phyloP scores from a whole-genome alignment of 2,888 invertebrate species.

The Apeira syringaria region DNA sequence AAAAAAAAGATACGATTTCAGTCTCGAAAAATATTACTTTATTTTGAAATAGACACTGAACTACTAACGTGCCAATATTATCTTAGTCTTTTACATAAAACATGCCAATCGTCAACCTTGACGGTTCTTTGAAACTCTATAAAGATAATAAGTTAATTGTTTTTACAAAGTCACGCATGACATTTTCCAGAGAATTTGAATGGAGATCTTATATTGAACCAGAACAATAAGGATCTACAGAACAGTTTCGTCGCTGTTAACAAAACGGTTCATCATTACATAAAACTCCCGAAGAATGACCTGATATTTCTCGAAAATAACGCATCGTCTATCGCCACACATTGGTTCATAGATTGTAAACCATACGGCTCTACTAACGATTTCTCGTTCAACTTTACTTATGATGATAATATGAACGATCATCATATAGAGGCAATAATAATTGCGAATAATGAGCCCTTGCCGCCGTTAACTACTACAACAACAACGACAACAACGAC shows the following conservation, averaged over 20 bases:
- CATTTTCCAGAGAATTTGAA: conserved; percentile 84
- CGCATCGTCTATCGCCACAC: conserved; percentile 82
- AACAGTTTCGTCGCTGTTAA: conserved; percentile 86
- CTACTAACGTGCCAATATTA: too few relatives aligned
- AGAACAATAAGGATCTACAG: conserved; percentile 82
- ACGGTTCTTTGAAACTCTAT: conserved; percentile 3
- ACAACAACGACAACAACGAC: conserved; percentile 69
- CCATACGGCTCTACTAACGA: conserved; percentile 86
- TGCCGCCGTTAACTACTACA: conserved; percentile 77
- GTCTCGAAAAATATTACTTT: too few relatives aligned
- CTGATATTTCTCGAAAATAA: conserved; percentile 78
- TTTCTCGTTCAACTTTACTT: conserved; percentile 85
- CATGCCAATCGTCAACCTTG: conserved; percentile 4
- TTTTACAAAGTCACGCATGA: conserved; percentile 10
- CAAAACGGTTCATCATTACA: conserved; percentile 80
- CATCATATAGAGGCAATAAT: conserved; percentile 88
- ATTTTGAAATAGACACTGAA: too few relatives aligned
- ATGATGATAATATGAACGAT: conserved; percentile 82
- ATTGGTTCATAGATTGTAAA: conserved; percentile 92
- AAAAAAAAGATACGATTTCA: too few relatives aligned
- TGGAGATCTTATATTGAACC: conserved; percentile 86
- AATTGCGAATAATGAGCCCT: conserved; percentile 86
- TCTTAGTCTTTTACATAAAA: not conserved
- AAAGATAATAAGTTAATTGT: not conserved
- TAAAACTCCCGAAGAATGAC: conserved; percentile 85